These are phyloP conservation scores for Larimichthys crocea DNA, from an alignment of 2,113 vertebrate genomes.

Conservation along the genomic window DNA sequence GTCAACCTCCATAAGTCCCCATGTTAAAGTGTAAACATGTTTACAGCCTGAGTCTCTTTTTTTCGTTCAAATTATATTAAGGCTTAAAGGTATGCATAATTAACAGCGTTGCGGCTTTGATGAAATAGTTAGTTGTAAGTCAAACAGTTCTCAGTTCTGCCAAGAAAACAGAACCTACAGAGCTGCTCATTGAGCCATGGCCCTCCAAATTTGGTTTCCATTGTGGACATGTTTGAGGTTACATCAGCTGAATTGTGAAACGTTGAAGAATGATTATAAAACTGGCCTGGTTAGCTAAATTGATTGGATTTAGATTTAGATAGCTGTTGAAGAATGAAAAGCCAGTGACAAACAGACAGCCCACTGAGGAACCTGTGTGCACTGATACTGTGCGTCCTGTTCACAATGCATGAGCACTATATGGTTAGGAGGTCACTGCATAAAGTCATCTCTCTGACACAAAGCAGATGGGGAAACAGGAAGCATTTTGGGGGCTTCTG, in stretches of 20 bases:
- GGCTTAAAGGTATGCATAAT: no score
- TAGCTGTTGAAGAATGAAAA: background rate
- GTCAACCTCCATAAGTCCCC: no score
- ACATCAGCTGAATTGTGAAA: background rate
- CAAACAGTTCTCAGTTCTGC: no score
- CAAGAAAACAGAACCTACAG: no score
- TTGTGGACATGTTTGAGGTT: background rate
- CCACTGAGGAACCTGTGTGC: background rate
- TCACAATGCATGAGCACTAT: background rate
- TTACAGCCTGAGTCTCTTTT: no score
- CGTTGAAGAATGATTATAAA: background rate
- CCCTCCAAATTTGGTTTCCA: background rate
- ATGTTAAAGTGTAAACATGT: no score
- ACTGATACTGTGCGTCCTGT: background rate
- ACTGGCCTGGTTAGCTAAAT: background rate
- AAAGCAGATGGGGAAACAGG: conserved; percentile 20
- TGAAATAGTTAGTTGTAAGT: no score
- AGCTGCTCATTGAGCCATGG: no score
- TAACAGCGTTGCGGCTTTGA: no score
- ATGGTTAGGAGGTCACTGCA: background rate
- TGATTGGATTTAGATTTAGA: background rate
- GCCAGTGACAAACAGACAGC: background rate
- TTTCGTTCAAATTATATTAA: no score
- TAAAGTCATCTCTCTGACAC: background rate
- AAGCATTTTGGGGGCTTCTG: background rate